Conservation (phyloP, 2,888 invertebrate genomes). For the Ceratothoa steindachneri region DNA sequence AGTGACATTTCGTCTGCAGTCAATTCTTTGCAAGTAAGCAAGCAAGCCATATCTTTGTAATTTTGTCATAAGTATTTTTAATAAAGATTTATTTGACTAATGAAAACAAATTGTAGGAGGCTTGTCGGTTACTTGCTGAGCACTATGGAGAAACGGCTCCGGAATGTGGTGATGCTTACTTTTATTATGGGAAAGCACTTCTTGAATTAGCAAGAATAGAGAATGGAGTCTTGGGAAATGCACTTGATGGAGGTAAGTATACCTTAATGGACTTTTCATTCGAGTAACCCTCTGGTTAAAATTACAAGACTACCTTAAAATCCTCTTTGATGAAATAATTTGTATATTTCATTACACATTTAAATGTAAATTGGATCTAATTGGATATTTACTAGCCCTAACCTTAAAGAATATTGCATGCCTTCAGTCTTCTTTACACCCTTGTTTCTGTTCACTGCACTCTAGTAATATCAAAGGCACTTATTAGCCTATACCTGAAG, state of each 20-base stretch:
- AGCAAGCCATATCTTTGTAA: neutral
- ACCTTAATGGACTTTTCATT: neutral
- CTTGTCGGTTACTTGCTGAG: conserved; percentile 67
- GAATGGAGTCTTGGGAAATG: conserved; percentile 74
- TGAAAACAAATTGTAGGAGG: conserved; percentile 54
- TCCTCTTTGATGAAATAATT: too few relatives aligned
- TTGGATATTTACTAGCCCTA: too few relatives aligned
- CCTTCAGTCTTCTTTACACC: neutral
- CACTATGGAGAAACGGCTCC: conserved; percentile 77
- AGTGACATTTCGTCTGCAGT: conserved; percentile 71
- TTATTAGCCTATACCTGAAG: too few relatives aligned
- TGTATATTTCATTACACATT: too few relatives aligned
- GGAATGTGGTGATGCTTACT: conserved; percentile 83
- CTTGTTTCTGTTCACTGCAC: neutral
- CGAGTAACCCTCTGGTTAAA: too few relatives aligned
- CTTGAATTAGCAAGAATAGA: conserved; percentile 79
- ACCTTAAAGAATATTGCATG: neutral
- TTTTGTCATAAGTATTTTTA: neutral
- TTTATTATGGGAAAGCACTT: conserved; percentile 73
- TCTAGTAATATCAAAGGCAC: too few relatives aligned
- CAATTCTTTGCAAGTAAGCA: conserved; percentile 48
- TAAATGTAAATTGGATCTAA: too few relatives aligned
- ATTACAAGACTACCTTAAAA: too few relatives aligned
- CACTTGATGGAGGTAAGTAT: conserved; percentile 54
- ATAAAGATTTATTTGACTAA: neutral